Evolutionary conservation across 2,888 invertebrate genomes (phyloP).

Genomic region (Auanema freiburgensis): DNA sequence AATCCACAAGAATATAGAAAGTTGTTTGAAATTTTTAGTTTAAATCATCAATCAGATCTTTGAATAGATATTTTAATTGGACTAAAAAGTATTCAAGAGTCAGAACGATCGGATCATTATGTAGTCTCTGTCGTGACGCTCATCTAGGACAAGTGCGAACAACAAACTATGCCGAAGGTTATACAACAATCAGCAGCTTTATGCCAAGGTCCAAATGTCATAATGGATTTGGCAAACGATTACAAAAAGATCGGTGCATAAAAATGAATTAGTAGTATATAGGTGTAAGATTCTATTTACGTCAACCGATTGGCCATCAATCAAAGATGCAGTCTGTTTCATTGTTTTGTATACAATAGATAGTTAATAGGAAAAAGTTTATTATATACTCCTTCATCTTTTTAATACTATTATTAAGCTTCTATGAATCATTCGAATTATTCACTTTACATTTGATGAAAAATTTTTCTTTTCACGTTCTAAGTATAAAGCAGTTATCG

Average conservation of each 20-base stretch:
- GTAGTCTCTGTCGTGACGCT: conserved; percentile 10
- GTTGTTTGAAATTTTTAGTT: too few relatives aligned
- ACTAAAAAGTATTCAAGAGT: conserved; percentile 2
- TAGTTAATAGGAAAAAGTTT: neutral
- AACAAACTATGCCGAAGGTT: neutral
- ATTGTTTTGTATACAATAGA: conserved; percentile 8
- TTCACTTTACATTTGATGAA: too few relatives aligned
- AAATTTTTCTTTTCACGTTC: too few relatives aligned
- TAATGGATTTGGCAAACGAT: conserved; percentile 7
- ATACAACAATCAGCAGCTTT: conserved; percentile 17
- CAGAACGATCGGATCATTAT: neutral
- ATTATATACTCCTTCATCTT: too few relatives aligned
- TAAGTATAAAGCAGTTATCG: too few relatives aligned
- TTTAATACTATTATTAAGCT: too few relatives aligned
- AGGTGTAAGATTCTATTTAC: too few relatives aligned
- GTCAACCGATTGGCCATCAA: too few relatives aligned
- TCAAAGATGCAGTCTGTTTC: too few relatives aligned
- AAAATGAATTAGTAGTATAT: too few relatives aligned
- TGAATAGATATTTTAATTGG: conserved; percentile 12
- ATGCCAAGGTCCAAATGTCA: conserved; percentile 15
- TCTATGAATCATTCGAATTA: too few relatives aligned
- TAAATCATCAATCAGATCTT: too few relatives aligned
- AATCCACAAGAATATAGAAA: conserved; percentile 5
- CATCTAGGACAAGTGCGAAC: neutral
- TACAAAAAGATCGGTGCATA: neutral